These are phyloP conservation scores for Chamaetylas fuelleborni DNA, from an alignment of 2,113 vertebrate genomes.

Conservation along the genomic window DNA sequence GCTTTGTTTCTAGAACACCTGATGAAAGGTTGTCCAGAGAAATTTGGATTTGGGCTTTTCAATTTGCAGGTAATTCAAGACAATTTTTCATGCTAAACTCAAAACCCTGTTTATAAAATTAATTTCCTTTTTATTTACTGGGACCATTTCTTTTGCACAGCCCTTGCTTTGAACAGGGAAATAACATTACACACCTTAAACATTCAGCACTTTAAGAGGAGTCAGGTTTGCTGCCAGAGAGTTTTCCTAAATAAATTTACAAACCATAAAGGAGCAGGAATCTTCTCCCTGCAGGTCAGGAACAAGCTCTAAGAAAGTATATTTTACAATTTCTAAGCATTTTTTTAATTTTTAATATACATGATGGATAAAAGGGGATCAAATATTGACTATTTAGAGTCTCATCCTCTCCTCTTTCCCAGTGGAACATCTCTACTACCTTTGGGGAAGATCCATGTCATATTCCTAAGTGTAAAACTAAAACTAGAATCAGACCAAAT, in stretches of 20 bases:
- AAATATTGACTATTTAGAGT: not conserved
- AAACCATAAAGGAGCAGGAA: not conserved
- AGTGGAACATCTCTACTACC: not conserved
- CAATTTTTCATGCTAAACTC: not conserved
- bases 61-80: not conserved
- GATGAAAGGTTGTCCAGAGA: not conserved
- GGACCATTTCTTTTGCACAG: not conserved
- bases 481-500: not conserved
- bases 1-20: not conserved
- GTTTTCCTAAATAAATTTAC: not conserved
- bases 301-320: not conserved
- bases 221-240: not conserved
- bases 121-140: not conserved
- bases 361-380: rapidly evolving
- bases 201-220: not conserved
- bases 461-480: not conserved
- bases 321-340: not conserved
- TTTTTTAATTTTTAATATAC: not conserved
- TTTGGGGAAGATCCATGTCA: not conserved
- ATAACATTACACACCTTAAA: not conserved
- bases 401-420: not conserved
- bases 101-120: not conserved
- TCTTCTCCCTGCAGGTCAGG: not conserved
- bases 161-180: not conserved
- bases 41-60: not conserved